Conservation (phyloP, 2,888 invertebrate species). For the Limenitis camilla region DNA sequence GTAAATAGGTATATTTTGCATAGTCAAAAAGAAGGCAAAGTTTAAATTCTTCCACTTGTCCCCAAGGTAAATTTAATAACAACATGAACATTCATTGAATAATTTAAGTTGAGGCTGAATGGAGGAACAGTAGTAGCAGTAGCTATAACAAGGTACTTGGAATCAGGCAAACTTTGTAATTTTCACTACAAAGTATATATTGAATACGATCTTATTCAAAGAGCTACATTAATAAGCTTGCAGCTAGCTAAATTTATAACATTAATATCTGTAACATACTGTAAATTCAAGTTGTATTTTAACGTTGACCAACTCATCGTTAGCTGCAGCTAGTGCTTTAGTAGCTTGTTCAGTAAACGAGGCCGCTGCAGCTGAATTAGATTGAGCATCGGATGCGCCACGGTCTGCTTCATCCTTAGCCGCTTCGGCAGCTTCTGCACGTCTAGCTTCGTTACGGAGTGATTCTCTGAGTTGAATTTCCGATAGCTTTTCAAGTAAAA, state of each 20-base stretch:
- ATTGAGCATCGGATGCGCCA: slow-evolving; percentile 47
- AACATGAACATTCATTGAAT: no score
- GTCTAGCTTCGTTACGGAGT: slow-evolving; percentile 44
- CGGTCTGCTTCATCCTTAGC: slow-evolving; percentile 45
- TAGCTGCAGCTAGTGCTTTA: slow-evolving; percentile 38
- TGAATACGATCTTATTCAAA: no score
- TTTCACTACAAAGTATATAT: no score
- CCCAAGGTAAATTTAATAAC: no score
- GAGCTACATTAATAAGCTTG: background rate
- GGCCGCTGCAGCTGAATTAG: slow-evolving; percentile 48
- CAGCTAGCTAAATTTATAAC: background rate
- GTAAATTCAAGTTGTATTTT: slow-evolving; percentile 52
- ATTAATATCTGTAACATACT: slow-evolving; percentile 30
- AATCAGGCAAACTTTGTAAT: no score
- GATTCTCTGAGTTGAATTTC: slow-evolving; percentile 52
- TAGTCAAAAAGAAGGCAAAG: no score
- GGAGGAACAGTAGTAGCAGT: no score
- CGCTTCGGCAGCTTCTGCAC: slow-evolving; percentile 55
- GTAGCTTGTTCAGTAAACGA: slow-evolving; percentile 50
- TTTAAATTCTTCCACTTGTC: no score
- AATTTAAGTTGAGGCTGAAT: no score
- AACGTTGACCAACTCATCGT: slow-evolving; percentile 44
- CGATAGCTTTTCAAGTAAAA: slow-evolving; percentile 43
- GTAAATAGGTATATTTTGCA: no score
- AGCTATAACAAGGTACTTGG: no score